phyloP scores from a whole-genome alignment of 2,113 vertebrate genomes.

The Cryptotis parvus region DNA sequence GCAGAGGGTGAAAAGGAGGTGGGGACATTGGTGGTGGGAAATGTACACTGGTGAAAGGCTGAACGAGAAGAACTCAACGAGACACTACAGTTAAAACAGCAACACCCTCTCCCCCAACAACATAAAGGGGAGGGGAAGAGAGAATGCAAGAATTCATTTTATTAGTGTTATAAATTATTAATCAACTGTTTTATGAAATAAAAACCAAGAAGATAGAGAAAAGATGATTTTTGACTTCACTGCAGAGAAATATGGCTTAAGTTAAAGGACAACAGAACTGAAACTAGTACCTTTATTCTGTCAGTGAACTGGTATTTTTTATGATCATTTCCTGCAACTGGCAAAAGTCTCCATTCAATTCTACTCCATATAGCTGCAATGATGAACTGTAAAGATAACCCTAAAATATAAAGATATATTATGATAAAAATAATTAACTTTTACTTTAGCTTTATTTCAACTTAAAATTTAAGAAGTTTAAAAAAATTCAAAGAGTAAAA shows the following conservation, averaged over 20 bases:
- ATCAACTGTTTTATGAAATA: conserved; percentile 40
- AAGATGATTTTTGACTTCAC: conserved; percentile 8
- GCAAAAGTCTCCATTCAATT: conserved; percentile 94
- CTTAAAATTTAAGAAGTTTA: conserved; percentile 47
- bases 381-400: conserved; percentile 95
- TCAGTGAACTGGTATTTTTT: conserved; percentile 92
- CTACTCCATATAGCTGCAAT: conserved; percentile 90
- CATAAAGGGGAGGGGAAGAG: no score
- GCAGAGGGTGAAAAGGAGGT: no score
- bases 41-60: no score
- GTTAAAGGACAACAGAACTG: conserved; percentile 49
- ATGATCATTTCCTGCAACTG: conserved; percentile 91
- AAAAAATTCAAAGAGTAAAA: conserved; percentile 55
- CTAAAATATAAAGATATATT: conserved; percentile 85
- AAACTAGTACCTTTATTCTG: conserved; percentile 90
- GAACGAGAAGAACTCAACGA: no score
- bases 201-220: conserved; percentile 4
- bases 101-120: no score
- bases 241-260: conserved; percentile 14
- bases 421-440: conserved; percentile 42
- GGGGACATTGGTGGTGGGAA: no score
- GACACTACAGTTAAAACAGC: no score
- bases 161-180: conserved; percentile 36
- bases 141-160: conserved; percentile 38
- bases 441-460: conserved; percentile 32